phyloP scores from a whole-genome alignment of 2,888 invertebrate genomes.

The Eristalis intricaria region DNA sequence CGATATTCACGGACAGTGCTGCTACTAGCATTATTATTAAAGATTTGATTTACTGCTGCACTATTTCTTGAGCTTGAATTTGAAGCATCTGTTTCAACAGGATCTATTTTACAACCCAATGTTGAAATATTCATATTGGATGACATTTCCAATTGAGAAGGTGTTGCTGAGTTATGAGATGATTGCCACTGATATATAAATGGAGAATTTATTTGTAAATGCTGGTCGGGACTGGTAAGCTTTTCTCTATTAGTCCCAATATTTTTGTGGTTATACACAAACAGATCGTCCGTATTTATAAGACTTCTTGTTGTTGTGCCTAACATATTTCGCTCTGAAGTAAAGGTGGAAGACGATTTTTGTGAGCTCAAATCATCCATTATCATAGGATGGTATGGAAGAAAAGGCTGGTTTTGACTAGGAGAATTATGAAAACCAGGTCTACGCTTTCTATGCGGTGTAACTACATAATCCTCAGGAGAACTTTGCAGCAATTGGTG shows the following conservation, averaged over 20 bases:
- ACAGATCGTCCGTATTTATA: slow-evolving; percentile 76
- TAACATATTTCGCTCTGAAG: slow-evolving; percentile 78
- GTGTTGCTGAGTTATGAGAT: slow-evolving; percentile 77
- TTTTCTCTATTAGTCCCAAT: slow-evolving; percentile 80
- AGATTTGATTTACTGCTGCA: slow-evolving; percentile 60
- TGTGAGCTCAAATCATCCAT: slow-evolving; percentile 88
- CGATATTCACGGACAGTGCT: slow-evolving; percentile 91
- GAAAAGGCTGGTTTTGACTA: slow-evolving; percentile 93
- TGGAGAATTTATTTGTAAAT: slow-evolving; percentile 82
- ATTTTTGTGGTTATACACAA: slow-evolving; percentile 77
- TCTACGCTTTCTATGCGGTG: slow-evolving; percentile 92
- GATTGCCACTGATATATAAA: slow-evolving; percentile 82
- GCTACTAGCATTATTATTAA: slow-evolving; percentile 53
- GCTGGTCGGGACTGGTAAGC: slow-evolving; percentile 86
- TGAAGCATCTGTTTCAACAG: slow-evolving; percentile 66
- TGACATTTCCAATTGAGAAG: slow-evolving; percentile 74
- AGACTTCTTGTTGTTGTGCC: slow-evolving; percentile 77
- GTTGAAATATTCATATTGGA: slow-evolving; percentile 66
- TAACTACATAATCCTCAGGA: slow-evolving; percentile 92
- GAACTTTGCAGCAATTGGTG: slow-evolving; percentile 88
- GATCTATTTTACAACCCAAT: slow-evolving; percentile 69
- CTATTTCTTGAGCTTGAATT: slow-evolving; percentile 62
- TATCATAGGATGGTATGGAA: slow-evolving; percentile 90
- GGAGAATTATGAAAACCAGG: slow-evolving; percentile 94
- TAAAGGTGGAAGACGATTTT: slow-evolving; percentile 84